Conservation (phyloP, 37 sponge, comb jelly and placozoan genomes). For the Lycopodina hypogea region DNA sequence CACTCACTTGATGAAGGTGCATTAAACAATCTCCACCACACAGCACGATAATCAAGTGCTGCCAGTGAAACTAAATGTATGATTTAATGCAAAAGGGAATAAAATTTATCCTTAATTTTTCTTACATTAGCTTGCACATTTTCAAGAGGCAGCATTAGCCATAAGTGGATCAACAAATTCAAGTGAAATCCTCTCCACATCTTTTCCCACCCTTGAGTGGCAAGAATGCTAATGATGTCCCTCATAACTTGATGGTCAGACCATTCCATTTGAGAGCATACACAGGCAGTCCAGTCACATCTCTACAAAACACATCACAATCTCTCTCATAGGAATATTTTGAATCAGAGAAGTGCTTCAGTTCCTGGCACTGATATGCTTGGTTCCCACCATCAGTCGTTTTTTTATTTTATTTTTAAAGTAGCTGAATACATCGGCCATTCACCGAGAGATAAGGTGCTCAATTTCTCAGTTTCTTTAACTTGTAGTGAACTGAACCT, state of each 20-base stretch:
- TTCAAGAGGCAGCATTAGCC: conserved; percentile 39
- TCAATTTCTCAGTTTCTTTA: conserved; percentile 56
- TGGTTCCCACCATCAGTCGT: conserved; percentile 27
- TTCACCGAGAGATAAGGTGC: conserved; percentile 43
- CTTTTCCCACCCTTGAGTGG: conserved; percentile 64
- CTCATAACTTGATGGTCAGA: conserved; percentile 62
- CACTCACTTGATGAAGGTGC: conserved; percentile 48
- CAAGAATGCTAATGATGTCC: conserved; percentile 58
- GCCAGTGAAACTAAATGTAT: conserved; percentile 27
- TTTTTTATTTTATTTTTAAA: conserved; percentile 42
- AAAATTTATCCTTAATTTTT: conserved; percentile 42
- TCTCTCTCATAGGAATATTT: conserved; percentile 29
- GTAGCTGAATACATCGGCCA: conserved; percentile 64
- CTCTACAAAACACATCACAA: conserved; percentile 45
- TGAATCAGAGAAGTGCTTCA: conserved; percentile 40
- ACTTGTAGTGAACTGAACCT: too few species aligned
- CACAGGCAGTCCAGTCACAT: conserved; percentile 51
- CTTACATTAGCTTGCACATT: conserved; percentile 30
- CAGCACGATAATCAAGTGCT: conserved; percentile 46
- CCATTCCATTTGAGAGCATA: conserved; percentile 65
- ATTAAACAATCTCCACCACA: conserved; percentile 61
- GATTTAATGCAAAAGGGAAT: conserved; percentile 39
- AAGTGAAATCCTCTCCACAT: conserved; percentile 30
- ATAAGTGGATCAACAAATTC: conserved; percentile 34
- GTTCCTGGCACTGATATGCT: conserved; percentile 57